These are phyloP conservation scores for Sycophila sp. DNA, from an alignment of 1,140 invertebrate genomes.

Conservation along the genomic window DNA sequence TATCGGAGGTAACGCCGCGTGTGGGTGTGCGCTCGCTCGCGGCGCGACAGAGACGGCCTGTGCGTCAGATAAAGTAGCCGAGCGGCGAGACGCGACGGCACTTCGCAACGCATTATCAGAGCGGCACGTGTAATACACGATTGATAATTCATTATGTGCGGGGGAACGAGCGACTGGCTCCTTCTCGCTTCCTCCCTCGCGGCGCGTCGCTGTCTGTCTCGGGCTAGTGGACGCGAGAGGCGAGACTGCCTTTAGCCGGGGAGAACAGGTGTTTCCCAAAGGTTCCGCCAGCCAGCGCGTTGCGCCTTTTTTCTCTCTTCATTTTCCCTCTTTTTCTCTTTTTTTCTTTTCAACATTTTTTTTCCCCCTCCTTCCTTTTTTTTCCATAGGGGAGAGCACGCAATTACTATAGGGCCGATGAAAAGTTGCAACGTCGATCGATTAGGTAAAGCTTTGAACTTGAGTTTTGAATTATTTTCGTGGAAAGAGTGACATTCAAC, in stretches of 20 bases:
- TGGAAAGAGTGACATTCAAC: too few relatives aligned
- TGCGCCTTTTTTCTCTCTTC: background rate
- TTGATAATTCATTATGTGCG: slow-evolving; percentile 39
- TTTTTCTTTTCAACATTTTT: background rate
- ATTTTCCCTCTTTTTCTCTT: background rate
- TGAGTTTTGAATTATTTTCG: too few relatives aligned
- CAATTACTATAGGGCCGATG: too few relatives aligned
- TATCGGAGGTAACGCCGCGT: background rate
- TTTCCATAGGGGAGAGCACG: too few relatives aligned
- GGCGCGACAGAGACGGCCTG: slow-evolving; percentile 14
- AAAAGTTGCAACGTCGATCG: too few relatives aligned
- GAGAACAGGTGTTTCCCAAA: slow-evolving; percentile 15
- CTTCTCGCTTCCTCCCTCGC: background rate
- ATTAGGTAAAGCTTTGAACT: too few relatives aligned
- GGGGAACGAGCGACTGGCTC: slow-evolving; percentile 15
- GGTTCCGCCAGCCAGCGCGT: background rate
- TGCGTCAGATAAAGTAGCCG: slow-evolving; percentile 41
- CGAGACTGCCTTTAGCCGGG: too few relatives aligned
- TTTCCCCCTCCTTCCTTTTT: too few relatives aligned
- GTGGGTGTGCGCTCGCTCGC: background rate
- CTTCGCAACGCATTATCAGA: slow-evolving; percentile 37
- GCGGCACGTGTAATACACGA: slow-evolving; percentile 34
- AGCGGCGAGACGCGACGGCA: slow-evolving; percentile 19
- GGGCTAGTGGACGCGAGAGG: background rate
- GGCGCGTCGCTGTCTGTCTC: background rate